Percentiles rank a stretch among this genome's conserved stretches.
Conservation (phyloP, 1,140 invertebrate species). For the Akabosia matsudoensis region DNA sequence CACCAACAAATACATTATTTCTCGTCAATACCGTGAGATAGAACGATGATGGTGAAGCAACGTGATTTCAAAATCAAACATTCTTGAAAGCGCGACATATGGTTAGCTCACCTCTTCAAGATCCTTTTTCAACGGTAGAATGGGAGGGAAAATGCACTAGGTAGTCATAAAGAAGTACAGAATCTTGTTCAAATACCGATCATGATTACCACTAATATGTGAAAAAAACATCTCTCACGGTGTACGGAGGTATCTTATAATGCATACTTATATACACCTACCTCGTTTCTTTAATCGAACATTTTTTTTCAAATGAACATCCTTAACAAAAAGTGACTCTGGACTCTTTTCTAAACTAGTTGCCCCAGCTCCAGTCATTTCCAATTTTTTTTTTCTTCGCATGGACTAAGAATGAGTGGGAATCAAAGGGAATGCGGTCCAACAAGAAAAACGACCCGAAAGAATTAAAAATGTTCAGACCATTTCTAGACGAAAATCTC, state of each 20-base stretch:
- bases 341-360: neutral
- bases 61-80: neutral
- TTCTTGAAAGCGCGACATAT: neutral
- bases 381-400: neutral
- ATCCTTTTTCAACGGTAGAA: neutral
- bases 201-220: neutral
- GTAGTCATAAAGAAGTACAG: neutral
- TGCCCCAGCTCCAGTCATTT: neutral
- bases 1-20: no score
- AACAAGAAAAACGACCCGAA: conserved; percentile 5
- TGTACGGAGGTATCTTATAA: no score
- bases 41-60: neutral
- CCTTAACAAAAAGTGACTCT: no score
- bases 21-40: no score
- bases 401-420: conserved; percentile 15
- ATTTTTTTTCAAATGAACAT: neutral
- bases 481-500: conserved; percentile 18
- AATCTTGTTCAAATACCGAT: neutral
- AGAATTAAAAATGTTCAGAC: conserved; percentile 12
- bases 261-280: no score
- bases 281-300: neutral
- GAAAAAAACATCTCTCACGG: conserved; percentile 12
- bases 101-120: neutral
- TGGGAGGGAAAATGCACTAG: neutral
- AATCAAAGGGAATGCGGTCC: neutral